Evolutionary conservation across 1,140 invertebrate genomes (phyloP).

Genomic region (Ephestia elutella): DNA sequence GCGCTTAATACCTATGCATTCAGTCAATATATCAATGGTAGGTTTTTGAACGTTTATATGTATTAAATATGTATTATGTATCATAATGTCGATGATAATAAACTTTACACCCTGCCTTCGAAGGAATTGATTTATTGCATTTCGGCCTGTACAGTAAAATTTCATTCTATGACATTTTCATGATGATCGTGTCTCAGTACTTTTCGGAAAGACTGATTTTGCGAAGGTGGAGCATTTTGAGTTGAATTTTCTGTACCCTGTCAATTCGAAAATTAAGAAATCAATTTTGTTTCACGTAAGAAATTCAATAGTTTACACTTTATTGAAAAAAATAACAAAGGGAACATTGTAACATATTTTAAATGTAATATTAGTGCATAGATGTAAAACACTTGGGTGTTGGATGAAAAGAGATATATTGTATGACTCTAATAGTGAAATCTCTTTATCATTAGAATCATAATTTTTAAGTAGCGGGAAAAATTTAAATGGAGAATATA

Average conservation of each 20-base stretch:
- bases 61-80: conserved; percentile 8
- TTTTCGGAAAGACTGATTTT: conserved; percentile 57
- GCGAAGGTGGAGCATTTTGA: conserved; percentile 22
- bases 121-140: conserved; percentile 52
- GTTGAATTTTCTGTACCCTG: conserved; percentile 4
- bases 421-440: conserved; percentile 52
- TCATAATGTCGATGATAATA: conserved; percentile 12
- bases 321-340: conserved; percentile 61
- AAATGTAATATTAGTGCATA: conserved; percentile 67
- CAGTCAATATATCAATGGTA: conserved; percentile 13
- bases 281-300: conserved; percentile 22
- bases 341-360: conserved; percentile 73
- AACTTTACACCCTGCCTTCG: conserved; percentile 29
- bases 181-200: conserved; percentile 13
- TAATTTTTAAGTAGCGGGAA: conserved; percentile 53
- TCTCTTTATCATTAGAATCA: conserved; percentile 59
- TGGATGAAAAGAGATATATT: conserved; percentile 56
- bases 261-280: conserved; percentile 16
- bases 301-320: conserved; percentile 42
- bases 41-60: conserved; percentile 13
- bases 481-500: conserved; percentile 48
- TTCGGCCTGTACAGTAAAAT: conserved; percentile 27
- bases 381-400: conserved; percentile 48
- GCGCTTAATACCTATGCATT: conserved; percentile 5
- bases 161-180: conserved; percentile 1